Percentiles rank a stretch among this genome's conserved stretches.
Evolutionary conservation across 2,797 vertebrate species (phyloP).

Genomic region (Leptodactylus fallax): DNA sequence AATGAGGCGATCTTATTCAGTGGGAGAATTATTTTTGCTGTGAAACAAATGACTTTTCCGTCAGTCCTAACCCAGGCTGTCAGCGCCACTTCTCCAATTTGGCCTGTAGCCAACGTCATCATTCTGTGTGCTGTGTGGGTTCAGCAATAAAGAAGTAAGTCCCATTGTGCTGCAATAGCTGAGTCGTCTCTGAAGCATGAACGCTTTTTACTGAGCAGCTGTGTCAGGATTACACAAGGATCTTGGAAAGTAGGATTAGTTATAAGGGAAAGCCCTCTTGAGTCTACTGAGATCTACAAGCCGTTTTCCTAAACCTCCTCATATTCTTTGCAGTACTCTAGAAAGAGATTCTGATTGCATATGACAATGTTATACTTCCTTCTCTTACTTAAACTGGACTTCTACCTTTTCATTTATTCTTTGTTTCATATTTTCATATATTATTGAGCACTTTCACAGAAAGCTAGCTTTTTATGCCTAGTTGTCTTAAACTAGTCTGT

Average conservation of each 20-base stretch:
- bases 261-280: slow-evolving; percentile 63
- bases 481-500: not conserved
- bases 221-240: slow-evolving; percentile 69
- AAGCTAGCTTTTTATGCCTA: not conserved
- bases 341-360: not conserved
- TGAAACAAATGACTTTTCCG: slow-evolving; percentile 73
- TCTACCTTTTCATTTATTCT: not conserved
- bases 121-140: slow-evolving; percentile 71
- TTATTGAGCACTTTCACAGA: too few relatives aligned
- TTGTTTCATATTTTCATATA: not conserved
- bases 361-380: not conserved
- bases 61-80: slow-evolving; percentile 74
- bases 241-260: slow-evolving; percentile 68
- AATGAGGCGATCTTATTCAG: slow-evolving; percentile 71
- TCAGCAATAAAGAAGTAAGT: slow-evolving; percentile 67
- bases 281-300: slow-evolving; percentile 65
- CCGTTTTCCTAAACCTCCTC: slow-evolving; percentile 50
- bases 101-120: slow-evolving; percentile 71
- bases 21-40: slow-evolving; percentile 66
- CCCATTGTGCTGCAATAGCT: slow-evolving; percentile 70
- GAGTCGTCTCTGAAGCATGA: slow-evolving; percentile 70
- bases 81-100: slow-evolving; percentile 67
- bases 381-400: not conserved
- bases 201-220: slow-evolving; percentile 71
- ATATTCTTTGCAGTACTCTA: not conserved